Conservation (phyloP, 1,140 invertebrate genomes). For the Lycorma delicatula region DNA sequence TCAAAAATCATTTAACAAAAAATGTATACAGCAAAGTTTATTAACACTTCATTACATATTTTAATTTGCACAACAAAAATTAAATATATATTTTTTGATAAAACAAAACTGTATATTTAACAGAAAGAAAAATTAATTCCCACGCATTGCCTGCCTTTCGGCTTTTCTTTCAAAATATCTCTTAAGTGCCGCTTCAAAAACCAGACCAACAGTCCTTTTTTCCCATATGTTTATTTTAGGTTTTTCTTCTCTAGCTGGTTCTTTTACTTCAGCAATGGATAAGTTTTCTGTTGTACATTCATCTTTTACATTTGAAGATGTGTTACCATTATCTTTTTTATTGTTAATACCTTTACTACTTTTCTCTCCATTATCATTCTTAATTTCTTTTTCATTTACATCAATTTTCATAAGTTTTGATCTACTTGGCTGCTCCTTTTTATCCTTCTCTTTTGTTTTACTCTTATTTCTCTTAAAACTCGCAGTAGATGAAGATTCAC, state of each 20-base stretch:
- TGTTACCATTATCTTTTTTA: constrained; percentile 27
- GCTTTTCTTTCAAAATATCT: constrained; percentile 70
- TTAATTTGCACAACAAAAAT: too few species aligned
- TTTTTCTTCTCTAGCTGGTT: constrained; percentile 14
- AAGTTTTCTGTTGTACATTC: constrained; percentile 9
- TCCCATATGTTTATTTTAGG: constrained; percentile 54
- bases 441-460: constrained; percentile 26
- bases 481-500: not conserved
- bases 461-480: not conserved
- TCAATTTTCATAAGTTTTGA: constrained; percentile 15
- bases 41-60: too few species aligned
- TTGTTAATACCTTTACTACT: constrained; percentile 18
- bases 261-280: constrained; percentile 1
- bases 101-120: too few species aligned
- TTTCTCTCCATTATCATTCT: constrained; percentile 22
- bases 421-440: constrained; percentile 20
- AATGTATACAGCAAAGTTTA: too few species aligned
- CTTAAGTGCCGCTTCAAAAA: constrained; percentile 69
- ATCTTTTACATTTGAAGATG: constrained; percentile 19
- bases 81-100: too few species aligned
- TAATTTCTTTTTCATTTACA: constrained; percentile 35
- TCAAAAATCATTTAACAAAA: too few species aligned
- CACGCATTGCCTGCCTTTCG: not conserved
- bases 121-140: not conserved
- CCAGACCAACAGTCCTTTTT: constrained; percentile 74